Evolutionary conservation across 2,797 vertebrate genomes (phyloP).

Genomic region (Tadarida brasiliensis): DNA sequence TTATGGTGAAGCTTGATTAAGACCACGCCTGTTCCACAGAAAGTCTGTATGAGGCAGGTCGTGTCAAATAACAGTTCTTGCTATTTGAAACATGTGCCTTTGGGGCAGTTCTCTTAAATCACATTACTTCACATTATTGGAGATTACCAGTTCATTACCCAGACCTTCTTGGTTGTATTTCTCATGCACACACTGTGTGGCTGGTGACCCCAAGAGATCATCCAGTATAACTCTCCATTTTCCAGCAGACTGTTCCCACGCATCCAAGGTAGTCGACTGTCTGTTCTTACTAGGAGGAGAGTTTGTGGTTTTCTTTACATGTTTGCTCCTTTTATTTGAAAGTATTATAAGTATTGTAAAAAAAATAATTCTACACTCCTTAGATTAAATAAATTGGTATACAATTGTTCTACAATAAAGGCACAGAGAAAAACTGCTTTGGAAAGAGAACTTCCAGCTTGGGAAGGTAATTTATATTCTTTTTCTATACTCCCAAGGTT

Average conservation of each 20-base stretch:
- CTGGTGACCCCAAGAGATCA: background rate
- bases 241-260: background rate
- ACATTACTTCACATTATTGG: background rate
- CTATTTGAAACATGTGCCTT: background rate
- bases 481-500: background rate
- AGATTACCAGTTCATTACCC: background rate
- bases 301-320: slow-evolving; percentile 56
- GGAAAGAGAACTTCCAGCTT: slow-evolving; percentile 25
- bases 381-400: slow-evolving; percentile 62
- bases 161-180: background rate
- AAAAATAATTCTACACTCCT: slow-evolving; percentile 39
- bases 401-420: slow-evolving; percentile 55
- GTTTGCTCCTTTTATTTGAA: slow-evolving; percentile 60
- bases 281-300: slow-evolving; percentile 35
- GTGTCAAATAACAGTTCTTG: background rate
- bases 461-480: slow-evolving; percentile 7
- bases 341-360: slow-evolving; percentile 61
- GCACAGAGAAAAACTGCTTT: slow-evolving; percentile 31
- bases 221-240: background rate
- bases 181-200: background rate
- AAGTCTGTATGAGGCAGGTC: background rate
- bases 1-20: slow-evolving; percentile 58
- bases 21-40: background rate
- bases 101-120: slow-evolving; percentile 4
- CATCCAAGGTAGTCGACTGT: background rate